These are phyloP conservation scores for Lasioglossum villosulum DNA, from an alignment of 2,888 invertebrate genomes.

Conservation along the genomic window DNA sequence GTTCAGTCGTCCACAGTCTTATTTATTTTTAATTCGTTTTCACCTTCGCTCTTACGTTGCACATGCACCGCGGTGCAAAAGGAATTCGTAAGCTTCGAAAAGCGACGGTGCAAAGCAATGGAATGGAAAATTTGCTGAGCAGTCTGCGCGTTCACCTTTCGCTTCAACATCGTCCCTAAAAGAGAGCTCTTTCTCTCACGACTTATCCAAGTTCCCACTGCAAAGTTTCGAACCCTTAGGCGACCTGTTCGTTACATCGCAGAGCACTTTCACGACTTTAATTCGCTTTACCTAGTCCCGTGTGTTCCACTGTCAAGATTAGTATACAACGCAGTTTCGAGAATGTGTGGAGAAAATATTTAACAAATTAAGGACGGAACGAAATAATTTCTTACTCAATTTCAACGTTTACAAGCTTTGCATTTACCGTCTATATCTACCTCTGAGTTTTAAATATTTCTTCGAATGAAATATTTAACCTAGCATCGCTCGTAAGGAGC, in stretches of 20 bases:
- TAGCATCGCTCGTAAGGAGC: neutral
- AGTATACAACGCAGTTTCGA: neutral
- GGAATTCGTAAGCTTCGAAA: neutral
- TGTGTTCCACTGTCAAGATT: neutral
- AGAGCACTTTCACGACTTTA: neutral
- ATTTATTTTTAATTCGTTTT: neutral
- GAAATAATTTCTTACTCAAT: neutral
- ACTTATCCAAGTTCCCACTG: neutral
- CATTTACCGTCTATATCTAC: neutral
- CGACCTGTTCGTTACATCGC: neutral
- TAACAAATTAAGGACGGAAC: neutral
- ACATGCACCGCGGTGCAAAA: neutral
- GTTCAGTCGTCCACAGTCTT: neutral
- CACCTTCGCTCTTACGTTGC: neutral
- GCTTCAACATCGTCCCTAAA: neutral
- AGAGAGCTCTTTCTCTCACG: neutral
- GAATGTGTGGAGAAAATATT: neutral
- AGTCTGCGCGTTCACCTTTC: neutral
- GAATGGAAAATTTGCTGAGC: neutral
- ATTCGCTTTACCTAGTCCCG: neutral
- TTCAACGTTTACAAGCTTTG: neutral
- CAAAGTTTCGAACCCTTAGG: neutral
- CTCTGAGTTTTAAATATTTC: neutral
- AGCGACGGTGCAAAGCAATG: neutral
- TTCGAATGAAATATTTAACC: neutral